A percentile compares a stretch with the other conserved stretches of the same genome.
phyloP scores from a whole-genome alignment of 2,797 vertebrate genomes.

The Mus caroli region DNA sequence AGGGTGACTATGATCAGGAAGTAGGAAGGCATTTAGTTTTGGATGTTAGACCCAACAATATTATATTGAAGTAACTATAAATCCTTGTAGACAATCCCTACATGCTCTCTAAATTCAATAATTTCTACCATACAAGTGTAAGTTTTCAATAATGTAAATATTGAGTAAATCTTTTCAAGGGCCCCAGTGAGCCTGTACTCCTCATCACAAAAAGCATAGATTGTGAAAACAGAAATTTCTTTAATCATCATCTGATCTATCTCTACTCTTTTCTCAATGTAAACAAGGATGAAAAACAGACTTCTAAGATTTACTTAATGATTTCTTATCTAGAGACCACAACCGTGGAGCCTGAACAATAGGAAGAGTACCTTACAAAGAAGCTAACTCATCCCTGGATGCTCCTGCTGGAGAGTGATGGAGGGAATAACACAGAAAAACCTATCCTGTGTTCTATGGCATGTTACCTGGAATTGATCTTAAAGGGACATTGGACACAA shows the following conservation, averaged over 20 bases:
- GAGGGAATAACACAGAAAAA: neutral
- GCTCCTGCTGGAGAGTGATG: neutral
- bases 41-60: neutral
- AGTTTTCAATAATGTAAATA: neutral
- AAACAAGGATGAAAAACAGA: neutral
- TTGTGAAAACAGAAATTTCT: neutral
- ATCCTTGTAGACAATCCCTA: neutral
- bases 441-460: neutral
- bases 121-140: neutral
- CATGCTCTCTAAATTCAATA: neutral
- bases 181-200: neutral
- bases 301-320: neutral
- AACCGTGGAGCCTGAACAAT: accelerated
- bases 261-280: neutral
- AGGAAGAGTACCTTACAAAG: neutral
- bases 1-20: neutral
- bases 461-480: neutral
- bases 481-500: neutral
- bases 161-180: neutral
- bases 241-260: neutral
- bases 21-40: neutral
- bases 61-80: neutral
- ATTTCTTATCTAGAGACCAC: neutral
- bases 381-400: neutral
- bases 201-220: neutral